These are phyloP conservation scores for Galeopterus variegatus DNA, from an alignment of 2,113 vertebrate genomes.

Conservation along the genomic window DNA sequence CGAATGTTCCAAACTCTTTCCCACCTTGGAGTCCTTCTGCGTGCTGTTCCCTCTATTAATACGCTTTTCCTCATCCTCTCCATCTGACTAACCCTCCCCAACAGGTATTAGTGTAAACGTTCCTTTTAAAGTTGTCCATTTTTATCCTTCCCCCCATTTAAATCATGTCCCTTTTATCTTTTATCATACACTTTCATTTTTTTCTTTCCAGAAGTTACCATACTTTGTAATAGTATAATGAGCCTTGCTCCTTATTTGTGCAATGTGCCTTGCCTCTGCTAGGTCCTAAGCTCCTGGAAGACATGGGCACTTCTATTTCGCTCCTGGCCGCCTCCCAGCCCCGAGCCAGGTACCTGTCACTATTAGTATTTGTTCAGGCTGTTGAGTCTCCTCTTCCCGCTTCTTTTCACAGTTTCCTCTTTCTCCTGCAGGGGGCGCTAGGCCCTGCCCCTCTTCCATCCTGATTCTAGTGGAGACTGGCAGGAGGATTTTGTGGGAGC, in stretches of 20 bases:
- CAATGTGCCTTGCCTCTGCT: not conserved
- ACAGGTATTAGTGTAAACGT: not conserved
- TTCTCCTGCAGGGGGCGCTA: not conserved
- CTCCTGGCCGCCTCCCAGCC: not conserved
- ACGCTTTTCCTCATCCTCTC: not conserved
- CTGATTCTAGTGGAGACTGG: not conserved
- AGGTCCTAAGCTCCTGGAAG: not conserved
- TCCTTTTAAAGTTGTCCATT: not conserved
- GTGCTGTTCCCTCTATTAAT: not conserved
- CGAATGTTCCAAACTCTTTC: not conserved
- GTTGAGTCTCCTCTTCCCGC: accelerated
- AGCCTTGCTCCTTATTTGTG: too few species aligned
- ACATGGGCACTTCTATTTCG: not conserved
- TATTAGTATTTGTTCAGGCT: accelerated
- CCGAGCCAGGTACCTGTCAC: accelerated
- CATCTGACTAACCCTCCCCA: not conserved
- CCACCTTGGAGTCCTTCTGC: not conserved
- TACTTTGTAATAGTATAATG: accelerated
- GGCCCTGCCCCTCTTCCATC: not conserved
- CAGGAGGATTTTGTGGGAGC: conserved; percentile 9
- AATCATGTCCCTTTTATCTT: not conserved
- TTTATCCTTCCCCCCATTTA: not conserved
- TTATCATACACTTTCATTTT: not conserved
- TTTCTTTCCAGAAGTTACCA: not conserved
- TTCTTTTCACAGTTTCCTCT: too few species aligned